Percentiles rank a stretch among this genome's conserved stretches.
phyloP scores from a whole-genome alignment of 2,888 invertebrate species.

The Caenorhabditis becei region DNA sequence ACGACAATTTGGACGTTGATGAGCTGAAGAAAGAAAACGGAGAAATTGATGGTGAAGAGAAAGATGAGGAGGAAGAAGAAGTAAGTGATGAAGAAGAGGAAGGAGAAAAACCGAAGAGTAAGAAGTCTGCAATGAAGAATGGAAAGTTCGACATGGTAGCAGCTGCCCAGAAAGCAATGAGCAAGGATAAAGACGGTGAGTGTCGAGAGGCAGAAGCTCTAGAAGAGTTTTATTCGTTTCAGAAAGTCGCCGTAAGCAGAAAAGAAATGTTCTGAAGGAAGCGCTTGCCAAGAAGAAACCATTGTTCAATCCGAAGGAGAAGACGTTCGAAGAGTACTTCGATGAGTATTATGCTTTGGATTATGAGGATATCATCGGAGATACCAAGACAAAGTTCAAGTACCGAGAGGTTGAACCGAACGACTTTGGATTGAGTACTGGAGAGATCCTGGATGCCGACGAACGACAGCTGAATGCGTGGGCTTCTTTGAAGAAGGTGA shows the following conservation, averaged over 20 bases:
- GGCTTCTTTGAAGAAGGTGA: slow-evolving; percentile 91
- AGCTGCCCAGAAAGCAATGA: slow-evolving; percentile 61
- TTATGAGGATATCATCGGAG: slow-evolving; percentile 93
- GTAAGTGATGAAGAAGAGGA: slow-evolving; percentile 48
- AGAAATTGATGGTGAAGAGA: slow-evolving; percentile 39
- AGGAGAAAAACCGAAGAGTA: slow-evolving; percentile 31
- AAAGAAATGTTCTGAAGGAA: slow-evolving; percentile 87
- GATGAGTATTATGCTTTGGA: slow-evolving; percentile 96
- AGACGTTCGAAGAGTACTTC: slow-evolving; percentile 90
- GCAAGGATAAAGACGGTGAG: slow-evolving; percentile 57
- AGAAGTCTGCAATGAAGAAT: slow-evolving; percentile 36
- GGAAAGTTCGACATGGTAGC: slow-evolving; percentile 61
- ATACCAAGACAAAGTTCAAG: slow-evolving; percentile 88
- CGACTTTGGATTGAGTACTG: slow-evolving; percentile 91
- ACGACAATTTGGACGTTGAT: slow-evolving; percentile 67
- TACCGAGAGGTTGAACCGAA: slow-evolving; percentile 92
- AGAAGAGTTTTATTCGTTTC: slow-evolving; percentile 11
- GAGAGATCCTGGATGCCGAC: slow-evolving; percentile 94
- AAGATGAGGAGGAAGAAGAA: slow-evolving; percentile 45
- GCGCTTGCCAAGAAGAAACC: slow-evolving; percentile 89
- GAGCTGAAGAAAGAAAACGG: slow-evolving; percentile 37
- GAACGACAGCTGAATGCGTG: slow-evolving; percentile 95
- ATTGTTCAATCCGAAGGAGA: slow-evolving; percentile 88
- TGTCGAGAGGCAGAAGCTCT: neutral
- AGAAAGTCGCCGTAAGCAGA: slow-evolving; percentile 70